These are phyloP conservation scores for Centroberyx gerrardi DNA, from an alignment of 2,797 vertebrate species.

Conservation along the genomic window DNA sequence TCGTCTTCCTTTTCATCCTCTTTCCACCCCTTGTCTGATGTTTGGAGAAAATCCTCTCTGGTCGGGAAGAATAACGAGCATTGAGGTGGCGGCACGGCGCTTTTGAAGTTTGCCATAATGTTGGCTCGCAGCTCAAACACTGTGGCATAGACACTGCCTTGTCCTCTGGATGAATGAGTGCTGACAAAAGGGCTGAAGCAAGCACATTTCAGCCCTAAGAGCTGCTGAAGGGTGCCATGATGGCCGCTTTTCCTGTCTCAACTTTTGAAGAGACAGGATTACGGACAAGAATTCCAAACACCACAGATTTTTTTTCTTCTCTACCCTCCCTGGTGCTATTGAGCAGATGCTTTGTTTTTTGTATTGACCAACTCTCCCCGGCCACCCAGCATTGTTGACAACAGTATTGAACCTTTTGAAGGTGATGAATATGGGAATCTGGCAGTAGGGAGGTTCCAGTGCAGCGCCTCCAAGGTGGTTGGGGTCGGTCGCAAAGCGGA, in stretches of 20 bases:
- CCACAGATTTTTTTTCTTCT: slow-evolving; percentile 32
- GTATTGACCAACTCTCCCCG: slow-evolving; percentile 38
- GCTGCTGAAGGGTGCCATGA: slow-evolving; percentile 61
- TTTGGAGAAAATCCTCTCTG: slow-evolving; percentile 60
- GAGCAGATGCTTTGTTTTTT: slow-evolving; percentile 59
- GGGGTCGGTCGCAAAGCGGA: slow-evolving; percentile 11
- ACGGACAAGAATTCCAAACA: slow-evolving; percentile 64
- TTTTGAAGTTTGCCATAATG: slow-evolving; percentile 83
- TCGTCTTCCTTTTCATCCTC: slow-evolving; percentile 55
- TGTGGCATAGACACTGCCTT: slow-evolving; percentile 77
- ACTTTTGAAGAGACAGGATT: slow-evolving; percentile 69
- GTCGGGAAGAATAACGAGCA: slow-evolving; percentile 72
- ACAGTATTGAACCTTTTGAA: slow-evolving; percentile 29
- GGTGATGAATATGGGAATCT: slow-evolving; percentile 50
- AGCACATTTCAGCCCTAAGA: slow-evolving; percentile 66
- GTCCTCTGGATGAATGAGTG: slow-evolving; percentile 82
- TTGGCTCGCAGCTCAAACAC: slow-evolving; percentile 82
- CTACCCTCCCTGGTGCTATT: slow-evolving; percentile 27
- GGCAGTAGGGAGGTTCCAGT: not conserved
- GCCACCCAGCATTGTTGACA: slow-evolving; percentile 58
- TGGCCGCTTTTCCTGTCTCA: slow-evolving; percentile 63
- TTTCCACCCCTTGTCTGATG: slow-evolving; percentile 65
- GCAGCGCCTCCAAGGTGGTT: slow-evolving; percentile 8
- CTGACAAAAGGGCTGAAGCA: slow-evolving; percentile 76
- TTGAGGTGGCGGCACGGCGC: slow-evolving; percentile 68